Conservation (phyloP, 2,888 invertebrate genomes). For the Disparrhopalites patrizii region DNA sequence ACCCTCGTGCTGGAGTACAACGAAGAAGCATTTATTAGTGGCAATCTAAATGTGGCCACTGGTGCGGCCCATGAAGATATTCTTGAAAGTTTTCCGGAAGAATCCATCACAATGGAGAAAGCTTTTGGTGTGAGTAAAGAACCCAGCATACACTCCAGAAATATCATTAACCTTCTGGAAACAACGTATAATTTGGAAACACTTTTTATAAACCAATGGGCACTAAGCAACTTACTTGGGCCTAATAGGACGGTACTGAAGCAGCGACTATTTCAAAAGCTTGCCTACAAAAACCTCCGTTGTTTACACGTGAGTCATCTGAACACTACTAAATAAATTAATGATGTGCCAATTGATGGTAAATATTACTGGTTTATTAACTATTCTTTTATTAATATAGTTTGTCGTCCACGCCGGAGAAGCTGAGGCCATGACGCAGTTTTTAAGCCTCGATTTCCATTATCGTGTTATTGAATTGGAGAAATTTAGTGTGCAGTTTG, state of each 20-base stretch:
- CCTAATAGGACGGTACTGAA: not conserved
- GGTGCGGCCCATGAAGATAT: not conserved
- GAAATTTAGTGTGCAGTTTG: constrained; percentile 11
- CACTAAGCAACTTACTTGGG: constrained; percentile 8
- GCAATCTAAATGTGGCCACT: not conserved
- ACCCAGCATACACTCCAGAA: not conserved
- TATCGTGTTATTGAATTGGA: not conserved
- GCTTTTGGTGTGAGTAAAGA: constrained; percentile 8
- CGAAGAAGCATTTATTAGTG: constrained; percentile 1
- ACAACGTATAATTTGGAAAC: constrained; percentile 4
- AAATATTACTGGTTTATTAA: not conserved
- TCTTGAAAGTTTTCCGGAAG: not conserved
- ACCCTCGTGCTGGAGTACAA: constrained; percentile 13
- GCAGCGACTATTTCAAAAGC: not conserved
- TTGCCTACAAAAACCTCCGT: constrained; percentile 2
- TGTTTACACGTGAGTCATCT: not conserved
- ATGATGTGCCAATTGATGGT: not conserved
- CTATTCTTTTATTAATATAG: not conserved
- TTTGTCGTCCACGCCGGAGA: constrained; percentile 7
- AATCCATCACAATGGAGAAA: not conserved
- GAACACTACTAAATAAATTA: not conserved
- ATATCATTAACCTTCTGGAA: constrained; percentile 11
- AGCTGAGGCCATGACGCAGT: constrained; percentile 8
- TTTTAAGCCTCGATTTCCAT: constrained; percentile 1
- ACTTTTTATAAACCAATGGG: constrained; percentile 14